Evolutionary conservation across 2,113 vertebrate genomes (phyloP), one percentile per base, ranked within the genome.

Genomic region (Ahaetulla prasina): DNA sequence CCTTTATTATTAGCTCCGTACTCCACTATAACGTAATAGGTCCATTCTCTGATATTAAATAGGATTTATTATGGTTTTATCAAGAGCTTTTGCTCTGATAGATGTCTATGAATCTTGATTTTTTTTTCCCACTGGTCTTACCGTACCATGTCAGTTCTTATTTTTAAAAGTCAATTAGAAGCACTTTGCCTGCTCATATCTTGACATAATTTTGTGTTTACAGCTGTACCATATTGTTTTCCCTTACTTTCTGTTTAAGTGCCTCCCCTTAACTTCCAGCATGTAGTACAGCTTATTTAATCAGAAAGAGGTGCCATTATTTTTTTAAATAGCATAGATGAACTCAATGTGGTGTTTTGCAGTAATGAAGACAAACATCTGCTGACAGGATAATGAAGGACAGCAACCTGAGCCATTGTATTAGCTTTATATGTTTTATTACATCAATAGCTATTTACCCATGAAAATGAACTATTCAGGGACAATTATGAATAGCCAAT

Each of bases 301-400:
- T 20, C 12, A 85, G 90, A 86, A 90, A 0, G 9, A 91, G n/a
- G 39, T 89, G 53, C 39, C 63, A 68, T 57, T 0, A 0, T n/a
- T 1, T 43, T 68, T 0, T 0, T 22, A 39, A 60, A 45, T n/a
- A 9, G 60, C 47, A n/a, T 2, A 2, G 89, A 84, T 2, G 5
- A 2, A 43, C 3, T 89, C 5, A 0, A 0, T 43, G 6, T 0
- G 87, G 22, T 0, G 8, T 85, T 8, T 27, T 89, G 52, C 23
- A 0, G 22, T 23, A 91, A 95, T 63, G 94, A 95, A 95, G 92
- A 94, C 95, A 93, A 95, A 95, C 97, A 95, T 90, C 97, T 97
- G 91, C 94, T 92, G 96, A 94, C 91, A 93, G 8, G 0, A n/a
- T 68, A 9, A 8, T n/a, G 49, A 49, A 94, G 14, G 57, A 84